Evolutionary conservation across 2,888 invertebrate genomes (phyloP).

Genomic region (Omphaloscelis lunosa): DNA sequence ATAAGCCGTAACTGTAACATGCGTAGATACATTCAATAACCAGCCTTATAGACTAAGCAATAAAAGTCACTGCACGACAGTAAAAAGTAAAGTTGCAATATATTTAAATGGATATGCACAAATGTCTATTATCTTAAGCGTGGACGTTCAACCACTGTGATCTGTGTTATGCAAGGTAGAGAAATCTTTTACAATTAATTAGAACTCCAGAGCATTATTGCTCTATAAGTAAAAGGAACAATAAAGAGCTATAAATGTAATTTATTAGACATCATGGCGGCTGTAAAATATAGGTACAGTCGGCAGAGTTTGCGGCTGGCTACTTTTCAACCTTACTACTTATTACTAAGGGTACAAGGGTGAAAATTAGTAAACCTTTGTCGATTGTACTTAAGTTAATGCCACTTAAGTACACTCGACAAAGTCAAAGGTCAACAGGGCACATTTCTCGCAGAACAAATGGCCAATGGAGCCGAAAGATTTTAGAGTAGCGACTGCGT

Average conservation of each 20-base stretch:
- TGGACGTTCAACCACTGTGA: slow-evolving; percentile 56
- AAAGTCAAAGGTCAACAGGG: too few relatives aligned
- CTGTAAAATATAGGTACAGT: not conserved
- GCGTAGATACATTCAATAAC: slow-evolving; percentile 59
- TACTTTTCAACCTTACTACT: not conserved
- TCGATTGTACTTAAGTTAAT: not conserved
- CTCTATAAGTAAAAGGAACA: not conserved
- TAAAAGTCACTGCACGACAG: slow-evolving; percentile 50
- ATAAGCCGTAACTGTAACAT: slow-evolving; percentile 67
- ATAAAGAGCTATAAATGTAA: slow-evolving; percentile 5
- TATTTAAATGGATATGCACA: slow-evolving; percentile 56
- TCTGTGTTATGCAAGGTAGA: slow-evolving; percentile 62
- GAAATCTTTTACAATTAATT: slow-evolving; percentile 58
- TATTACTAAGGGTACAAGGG: too few relatives aligned
- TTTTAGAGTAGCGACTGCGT: not conserved
- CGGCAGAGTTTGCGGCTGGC: not conserved
- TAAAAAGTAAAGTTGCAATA: slow-evolving; percentile 12
- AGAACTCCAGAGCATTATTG: slow-evolving; percentile 32
- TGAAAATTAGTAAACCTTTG: too few relatives aligned
- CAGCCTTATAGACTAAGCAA: slow-evolving; percentile 59
- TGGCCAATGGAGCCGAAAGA: not conserved
- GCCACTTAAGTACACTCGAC: too few relatives aligned
- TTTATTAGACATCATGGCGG: not conserved
- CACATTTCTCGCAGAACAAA: not conserved
- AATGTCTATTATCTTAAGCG: slow-evolving; percentile 59